Percentiles rank a stretch among this genome's conserved stretches.
Evolutionary conservation across 2,797 vertebrate genomes (phyloP).

Genomic region (Intellagama lesueurii): DNA sequence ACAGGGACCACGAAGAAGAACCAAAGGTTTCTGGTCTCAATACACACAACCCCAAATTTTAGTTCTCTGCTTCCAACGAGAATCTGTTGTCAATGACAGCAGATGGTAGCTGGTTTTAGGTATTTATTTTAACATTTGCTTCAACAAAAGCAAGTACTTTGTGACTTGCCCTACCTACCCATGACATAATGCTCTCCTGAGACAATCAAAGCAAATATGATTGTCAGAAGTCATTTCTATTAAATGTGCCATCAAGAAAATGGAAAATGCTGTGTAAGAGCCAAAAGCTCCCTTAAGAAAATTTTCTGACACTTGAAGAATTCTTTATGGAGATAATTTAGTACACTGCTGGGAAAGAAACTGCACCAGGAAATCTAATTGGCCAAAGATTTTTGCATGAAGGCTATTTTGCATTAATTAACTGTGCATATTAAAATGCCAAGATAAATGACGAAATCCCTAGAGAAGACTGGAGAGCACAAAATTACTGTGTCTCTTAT

Average conservation of each 20-base stretch:
- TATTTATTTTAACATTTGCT: not conserved
- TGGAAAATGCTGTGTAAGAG: not conserved
- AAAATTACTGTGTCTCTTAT: not conserved
- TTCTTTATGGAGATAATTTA: not conserved
- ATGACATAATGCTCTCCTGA: not conserved
- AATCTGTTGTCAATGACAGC: not conserved
- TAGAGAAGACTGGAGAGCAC: not conserved
- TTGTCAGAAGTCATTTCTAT: not conserved
- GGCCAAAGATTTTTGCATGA: constrained; percentile 20
- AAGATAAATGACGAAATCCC: not conserved
- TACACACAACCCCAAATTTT: not conserved
- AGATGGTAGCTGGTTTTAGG: not conserved
- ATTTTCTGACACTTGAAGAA: not conserved
- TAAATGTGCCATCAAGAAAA: not conserved
- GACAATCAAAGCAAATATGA: not conserved
- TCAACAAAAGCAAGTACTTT: not conserved
- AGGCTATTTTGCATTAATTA: not conserved
- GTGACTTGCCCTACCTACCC: not conserved
- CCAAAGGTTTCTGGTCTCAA: not conserved
- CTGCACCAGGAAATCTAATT: not conserved
- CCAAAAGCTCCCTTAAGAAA: not conserved
- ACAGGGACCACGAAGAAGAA: not conserved
- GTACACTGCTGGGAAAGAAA: constrained; percentile 6
- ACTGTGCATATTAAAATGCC: not conserved
- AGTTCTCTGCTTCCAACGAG: not conserved